These are phyloP conservation scores for Trochalopteron elliotii DNA, from an alignment of 2,113 vertebrate genomes.

Conservation along the genomic window DNA sequence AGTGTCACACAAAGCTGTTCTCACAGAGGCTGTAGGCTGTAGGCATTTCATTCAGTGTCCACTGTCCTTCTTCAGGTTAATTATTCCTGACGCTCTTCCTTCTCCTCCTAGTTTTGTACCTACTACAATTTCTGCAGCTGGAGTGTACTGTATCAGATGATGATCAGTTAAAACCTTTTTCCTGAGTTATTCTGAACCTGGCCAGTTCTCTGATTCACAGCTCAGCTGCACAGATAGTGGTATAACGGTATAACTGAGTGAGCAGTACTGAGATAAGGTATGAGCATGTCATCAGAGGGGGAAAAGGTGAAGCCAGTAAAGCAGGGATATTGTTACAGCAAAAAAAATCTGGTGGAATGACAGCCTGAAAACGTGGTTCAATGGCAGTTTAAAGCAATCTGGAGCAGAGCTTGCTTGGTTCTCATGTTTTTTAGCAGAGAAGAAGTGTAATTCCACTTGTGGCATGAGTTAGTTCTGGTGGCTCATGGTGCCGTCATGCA, in stretches of 20 bases:
- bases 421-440: not conserved
- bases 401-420: not conserved
- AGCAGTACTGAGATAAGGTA: not conserved
- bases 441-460: not conserved
- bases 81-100: not conserved
- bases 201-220: not conserved
- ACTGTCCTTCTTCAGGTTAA: not conserved
- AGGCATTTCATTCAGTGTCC: not conserved
- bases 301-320: not conserved
- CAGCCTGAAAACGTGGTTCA: not conserved
- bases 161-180: not conserved
- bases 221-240: not conserved
- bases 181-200: not conserved
- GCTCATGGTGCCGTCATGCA: not conserved
- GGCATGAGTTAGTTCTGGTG: not conserved
- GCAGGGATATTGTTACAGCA: not conserved
- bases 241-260: not conserved
- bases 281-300: not conserved
- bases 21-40: not conserved
- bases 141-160: not conserved
- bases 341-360: not conserved
- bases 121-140: not conserved
- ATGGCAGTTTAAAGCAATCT: not conserved
- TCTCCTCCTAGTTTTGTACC: not conserved
- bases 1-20: not conserved